Conservation (phyloP, 2,797 vertebrate genomes). For the Tympanoctomys barrerae region DNA sequence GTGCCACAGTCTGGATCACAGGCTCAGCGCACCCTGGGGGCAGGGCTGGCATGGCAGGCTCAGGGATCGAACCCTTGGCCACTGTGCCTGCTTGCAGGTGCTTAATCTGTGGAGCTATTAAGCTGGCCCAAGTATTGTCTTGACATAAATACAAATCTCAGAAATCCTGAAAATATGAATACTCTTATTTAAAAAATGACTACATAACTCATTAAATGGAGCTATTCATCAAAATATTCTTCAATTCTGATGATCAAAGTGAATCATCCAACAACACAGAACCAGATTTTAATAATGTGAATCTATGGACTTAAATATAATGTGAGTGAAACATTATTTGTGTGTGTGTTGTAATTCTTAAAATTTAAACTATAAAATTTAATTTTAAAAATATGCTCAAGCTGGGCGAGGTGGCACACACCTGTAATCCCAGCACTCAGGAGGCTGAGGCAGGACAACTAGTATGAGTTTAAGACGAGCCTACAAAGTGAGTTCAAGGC, state of each 20-base stretch:
- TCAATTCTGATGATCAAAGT: not conserved
- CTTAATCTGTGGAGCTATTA: no score
- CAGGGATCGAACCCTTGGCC: no score
- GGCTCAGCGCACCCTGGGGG: no score
- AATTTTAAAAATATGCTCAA: not conserved
- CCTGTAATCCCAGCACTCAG: not conserved
- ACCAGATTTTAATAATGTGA: conserved; percentile 8
- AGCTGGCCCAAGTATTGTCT: not conserved
- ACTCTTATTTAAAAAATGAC: not conserved
- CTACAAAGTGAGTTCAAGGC: not conserved
- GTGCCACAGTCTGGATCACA: no score
- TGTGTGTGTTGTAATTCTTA: not conserved
- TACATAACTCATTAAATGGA: not conserved
- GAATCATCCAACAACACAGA: conserved; percentile 19
- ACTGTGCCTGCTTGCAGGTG: no score
- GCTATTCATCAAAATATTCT: conserved; percentile 3
- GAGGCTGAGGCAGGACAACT: not conserved
- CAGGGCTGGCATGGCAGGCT: no score
- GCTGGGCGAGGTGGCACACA: not conserved
- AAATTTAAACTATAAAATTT: not conserved
- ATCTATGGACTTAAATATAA: not conserved
- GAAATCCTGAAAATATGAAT: not conserved
- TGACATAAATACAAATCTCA: not conserved
- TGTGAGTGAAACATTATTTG: not conserved
- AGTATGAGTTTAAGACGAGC: not conserved